phyloP scores from a whole-genome alignment of 2,113 vertebrate genomes.

The Nansenia antarctica region DNA sequence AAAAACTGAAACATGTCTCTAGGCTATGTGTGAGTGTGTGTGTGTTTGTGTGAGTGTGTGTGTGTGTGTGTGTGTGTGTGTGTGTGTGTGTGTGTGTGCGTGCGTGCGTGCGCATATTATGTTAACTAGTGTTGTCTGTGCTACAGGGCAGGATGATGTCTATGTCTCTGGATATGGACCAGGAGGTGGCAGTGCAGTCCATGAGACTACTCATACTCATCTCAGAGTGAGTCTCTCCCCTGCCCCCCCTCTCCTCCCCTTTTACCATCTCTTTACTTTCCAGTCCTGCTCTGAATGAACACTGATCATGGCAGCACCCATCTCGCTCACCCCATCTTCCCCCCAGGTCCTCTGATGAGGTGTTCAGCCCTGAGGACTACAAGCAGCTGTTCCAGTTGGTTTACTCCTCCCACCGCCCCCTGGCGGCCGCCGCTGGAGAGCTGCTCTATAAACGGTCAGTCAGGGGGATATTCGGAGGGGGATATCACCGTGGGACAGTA shows the following conservation, averaged over 20 bases:
- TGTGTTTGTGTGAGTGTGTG: neutral
- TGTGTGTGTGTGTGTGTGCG: neutral
- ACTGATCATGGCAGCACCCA: too few relatives aligned
- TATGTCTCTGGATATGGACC: conserved; percentile 91
- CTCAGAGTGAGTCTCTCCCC: conserved; percentile 81
- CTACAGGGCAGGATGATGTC: conserved; percentile 87
- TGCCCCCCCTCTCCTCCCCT: neutral
- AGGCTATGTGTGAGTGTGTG: too few relatives aligned
- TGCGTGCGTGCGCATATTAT: neutral
- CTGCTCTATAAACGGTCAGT: conserved; percentile 84
- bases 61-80: neutral
- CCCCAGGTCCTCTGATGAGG: conserved; percentile 78
- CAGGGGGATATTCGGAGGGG: neutral
- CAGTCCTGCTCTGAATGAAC: too few relatives aligned
- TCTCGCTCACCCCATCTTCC: conserved; percentile 26
- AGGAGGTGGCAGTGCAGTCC: conserved; percentile 88
- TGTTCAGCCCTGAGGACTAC: conserved; percentile 77
- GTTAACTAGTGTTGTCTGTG: conserved; percentile 24
- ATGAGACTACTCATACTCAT: conserved; percentile 88
- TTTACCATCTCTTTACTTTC: neutral
- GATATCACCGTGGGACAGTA: neutral
- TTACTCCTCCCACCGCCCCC: conserved; percentile 83
- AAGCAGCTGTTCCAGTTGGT: conserved; percentile 82
- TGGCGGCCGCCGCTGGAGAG: conserved; percentile 86
- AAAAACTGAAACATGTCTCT: too few relatives aligned